Evolutionary conservation across 2,797 vertebrate genomes (phyloP), one percentile per base, ranked within the genome.

Genomic region (Petrocephalus sullivani): DNA sequence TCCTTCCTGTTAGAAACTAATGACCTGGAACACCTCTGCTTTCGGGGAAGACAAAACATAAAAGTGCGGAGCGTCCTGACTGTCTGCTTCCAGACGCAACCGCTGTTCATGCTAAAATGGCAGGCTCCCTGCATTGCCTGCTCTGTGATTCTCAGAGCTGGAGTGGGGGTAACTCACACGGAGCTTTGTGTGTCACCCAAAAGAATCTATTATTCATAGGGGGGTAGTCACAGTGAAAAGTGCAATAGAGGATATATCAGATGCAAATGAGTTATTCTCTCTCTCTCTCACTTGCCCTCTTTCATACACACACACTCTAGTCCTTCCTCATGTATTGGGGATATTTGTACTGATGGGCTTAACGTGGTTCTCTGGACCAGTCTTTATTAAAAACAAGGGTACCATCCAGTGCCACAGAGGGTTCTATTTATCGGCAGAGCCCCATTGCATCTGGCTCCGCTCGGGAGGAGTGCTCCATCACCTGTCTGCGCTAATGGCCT

Each of bases 131-230:
- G 9, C 46, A 53, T 21, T n/a, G 53, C 4, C 9, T 85, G 54
- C 14, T 28, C 51, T 85, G 49, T 85, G 9, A 54, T 85, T 56
- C 51, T 56, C 21, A 56, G 4, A 86, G 33, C 28, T 37, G n/a
- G 8, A 33, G 53, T 0, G 0, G 33, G 21, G 28, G 7, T 37
- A 6, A 5, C 10, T 86, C 10, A 58, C 53, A 19, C 14, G 23
- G 23, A 33, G 51, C 5, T 58, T 60, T 41, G 10, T 57, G 16
- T 58, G 14, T 86, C 28, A 58, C 56, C 84, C 9, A 19, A 19
- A 58, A 78, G 58, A 58, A 86, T 60, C 33, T 41, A 58, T 58
- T 60, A 86, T 86, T 86, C 37, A 60, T 60, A 86, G 37, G 28
- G 41, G 16, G 5, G 14, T 86, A 12, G 53, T 58, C 33, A 57